A percentile compares a stretch with the other conserved stretches of the same genome.
phyloP scores from a whole-genome alignment of 1,140 invertebrate genomes.

The Tetramorium alpestre region DNA sequence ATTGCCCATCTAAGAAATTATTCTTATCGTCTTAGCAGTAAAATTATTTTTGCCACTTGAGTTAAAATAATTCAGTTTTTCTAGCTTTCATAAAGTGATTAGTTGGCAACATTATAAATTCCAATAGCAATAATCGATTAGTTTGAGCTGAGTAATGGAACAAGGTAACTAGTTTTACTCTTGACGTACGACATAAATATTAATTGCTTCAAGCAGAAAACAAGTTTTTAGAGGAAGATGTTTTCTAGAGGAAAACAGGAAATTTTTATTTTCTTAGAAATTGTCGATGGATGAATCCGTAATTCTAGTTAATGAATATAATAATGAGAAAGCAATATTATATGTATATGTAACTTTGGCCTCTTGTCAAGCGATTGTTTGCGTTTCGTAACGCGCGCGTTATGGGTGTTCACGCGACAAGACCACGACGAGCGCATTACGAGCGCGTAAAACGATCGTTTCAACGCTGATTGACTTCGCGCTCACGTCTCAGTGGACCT shows the following conservation, averaged over 20 bases:
- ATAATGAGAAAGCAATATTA: not conserved
- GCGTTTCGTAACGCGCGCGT: not conserved
- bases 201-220: not conserved
- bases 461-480: not conserved
- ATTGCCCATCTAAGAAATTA: not conserved
- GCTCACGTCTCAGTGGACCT: not conserved
- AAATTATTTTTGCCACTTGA: not conserved
- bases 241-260: not conserved
- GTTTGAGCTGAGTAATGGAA: not conserved
- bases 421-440: conserved; percentile 18
- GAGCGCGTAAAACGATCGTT: conserved; percentile 37
- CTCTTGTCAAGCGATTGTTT: not conserved
- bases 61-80: not conserved
- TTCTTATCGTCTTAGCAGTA: not conserved
- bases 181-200: not conserved
- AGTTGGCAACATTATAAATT: not conserved
- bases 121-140: not conserved
- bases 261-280: not conserved
- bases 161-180: not conserved
- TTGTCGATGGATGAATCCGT: not conserved
- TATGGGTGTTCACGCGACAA: not conserved
- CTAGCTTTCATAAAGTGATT: not conserved
- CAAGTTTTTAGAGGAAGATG: not conserved
- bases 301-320: not conserved
- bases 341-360: not conserved